Base-by-base conservation (phyloP, 2,113 vertebrate species). In the Baryphthengus martii region DNA sequence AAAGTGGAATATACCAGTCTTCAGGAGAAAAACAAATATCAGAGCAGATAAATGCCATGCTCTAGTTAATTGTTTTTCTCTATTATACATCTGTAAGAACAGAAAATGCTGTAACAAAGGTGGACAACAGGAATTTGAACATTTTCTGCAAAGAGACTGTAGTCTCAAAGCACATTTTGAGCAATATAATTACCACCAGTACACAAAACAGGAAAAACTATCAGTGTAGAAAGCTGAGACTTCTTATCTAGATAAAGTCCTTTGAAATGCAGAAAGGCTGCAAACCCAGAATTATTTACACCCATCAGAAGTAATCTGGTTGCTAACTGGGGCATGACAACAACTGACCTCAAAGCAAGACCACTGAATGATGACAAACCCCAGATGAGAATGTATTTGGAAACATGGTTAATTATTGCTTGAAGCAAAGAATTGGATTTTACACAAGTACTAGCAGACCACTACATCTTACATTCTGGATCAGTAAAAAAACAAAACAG, bases 321-420 rank as follows among this genome's bases (percentile, higher is more conserved):
- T 91, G 85, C 72, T 96, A 96, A 97, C 58, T 70, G 78, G 63
- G 75, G 92, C 94, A 77, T 76, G 75, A 95, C 78, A 85, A 84
- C 70, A 92, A 94, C 31, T 92, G 92, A 93, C 92, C 85, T 91
- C 75, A 88, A 96, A 95, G 88, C 74, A 88, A 83, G 88, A 83
- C 79, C 47, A 49, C 40, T 70, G 75, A 93, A 76, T 94, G 79
- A 88, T 52, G 74, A 85, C 78, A 94, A 93, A 95, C 28, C 1
- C 3, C 4, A 11, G 61, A 33, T 0, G 0, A 59, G 21, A 90
- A 73, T 50, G 10, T 67, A 90, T 88, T 47, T 95, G 59, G 66
- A 90, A 94, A 77, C 67, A 55, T 12, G 11, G 76, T 77, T 95
- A 93, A 94, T 93, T 88, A 90, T 76, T 86, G 90, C 90, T 88